These are phyloP conservation scores for Drosophila lowei DNA, from an alignment of 1,140 invertebrate species.

Conservation along the genomic window DNA sequence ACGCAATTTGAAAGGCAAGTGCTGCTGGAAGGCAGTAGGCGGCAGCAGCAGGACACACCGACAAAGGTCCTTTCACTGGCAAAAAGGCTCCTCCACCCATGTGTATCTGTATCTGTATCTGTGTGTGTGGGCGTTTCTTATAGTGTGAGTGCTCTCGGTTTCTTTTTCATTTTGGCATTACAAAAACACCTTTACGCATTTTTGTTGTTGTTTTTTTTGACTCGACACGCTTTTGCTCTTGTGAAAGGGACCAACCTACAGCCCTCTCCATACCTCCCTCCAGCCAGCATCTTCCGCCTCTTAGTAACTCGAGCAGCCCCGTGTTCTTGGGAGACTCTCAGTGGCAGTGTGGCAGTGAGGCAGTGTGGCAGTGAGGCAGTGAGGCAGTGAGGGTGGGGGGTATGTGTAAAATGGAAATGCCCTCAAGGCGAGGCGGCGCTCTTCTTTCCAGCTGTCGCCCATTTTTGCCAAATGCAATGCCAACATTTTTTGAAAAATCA, in stretches of 20 bases:
- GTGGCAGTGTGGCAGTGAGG: too few relatives aligned
- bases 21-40: constrained; percentile 14
- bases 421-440: constrained; percentile 22
- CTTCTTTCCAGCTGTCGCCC: constrained; percentile 46
- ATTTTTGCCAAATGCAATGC: constrained; percentile 41
- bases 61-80: constrained; percentile 32
- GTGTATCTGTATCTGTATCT: background rate
- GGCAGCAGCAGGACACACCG: constrained; percentile 2
- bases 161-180: constrained; percentile 47
- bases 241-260: constrained; percentile 36
- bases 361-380: too few relatives aligned
- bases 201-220: constrained; percentile 37
- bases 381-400: background rate
- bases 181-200: constrained; percentile 68
- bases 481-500: constrained; percentile 60
- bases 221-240: constrained; percentile 74
- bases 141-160: background rate
- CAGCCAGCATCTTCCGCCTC: constrained; percentile 6
- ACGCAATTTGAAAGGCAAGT: constrained; percentile 34
- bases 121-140: background rate
- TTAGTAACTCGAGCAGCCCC: too few relatives aligned
- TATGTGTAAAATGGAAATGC: constrained; percentile 47
- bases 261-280: constrained; percentile 6
- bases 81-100: constrained; percentile 8
- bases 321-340: too few relatives aligned